Conservation (phyloP, 1,140 invertebrate genomes). For the Lordiphosa collinella region DNA sequence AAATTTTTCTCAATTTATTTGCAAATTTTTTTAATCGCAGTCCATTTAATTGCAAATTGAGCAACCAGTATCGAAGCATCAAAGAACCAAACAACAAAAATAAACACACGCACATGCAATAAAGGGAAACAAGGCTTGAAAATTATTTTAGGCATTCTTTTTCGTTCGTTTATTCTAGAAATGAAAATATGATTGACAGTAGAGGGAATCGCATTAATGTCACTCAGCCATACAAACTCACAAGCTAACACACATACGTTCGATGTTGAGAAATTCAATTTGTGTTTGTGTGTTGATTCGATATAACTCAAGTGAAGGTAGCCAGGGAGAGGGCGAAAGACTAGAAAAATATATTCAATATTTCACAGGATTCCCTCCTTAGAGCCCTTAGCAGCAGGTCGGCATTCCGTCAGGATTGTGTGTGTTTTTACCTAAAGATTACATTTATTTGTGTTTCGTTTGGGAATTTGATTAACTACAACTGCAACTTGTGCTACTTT, state of each 20-base stretch:
- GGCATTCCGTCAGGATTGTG: constrained; percentile 11
- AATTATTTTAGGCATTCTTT: constrained; percentile 38
- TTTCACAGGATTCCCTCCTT: constrained; percentile 33
- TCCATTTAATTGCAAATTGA: constrained; percentile 69
- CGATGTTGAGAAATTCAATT: constrained; percentile 69
- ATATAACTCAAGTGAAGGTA: constrained; percentile 38
- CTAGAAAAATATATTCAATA: constrained; percentile 55
- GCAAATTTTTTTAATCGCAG: constrained; percentile 42
- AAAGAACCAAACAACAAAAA: constrained; percentile 26
- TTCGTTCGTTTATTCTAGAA: constrained; percentile 17
- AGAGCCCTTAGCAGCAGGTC: constrained; percentile 5
- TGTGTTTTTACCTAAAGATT: constrained; percentile 43
- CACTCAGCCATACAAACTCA: constrained; percentile 24
- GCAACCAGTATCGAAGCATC: constrained; percentile 23
- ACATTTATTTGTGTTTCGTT: constrained; percentile 26
- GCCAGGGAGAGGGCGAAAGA: constrained; percentile 12
- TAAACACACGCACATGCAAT: constrained; percentile 19
- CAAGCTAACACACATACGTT: constrained; percentile 9
- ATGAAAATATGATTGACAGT: constrained; percentile 65
- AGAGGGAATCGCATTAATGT: constrained; percentile 64
- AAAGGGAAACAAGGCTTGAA: constrained; percentile 35
- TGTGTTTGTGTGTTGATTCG: constrained; percentile 65
- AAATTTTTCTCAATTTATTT: constrained; percentile 42
- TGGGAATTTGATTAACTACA: constrained; percentile 42
- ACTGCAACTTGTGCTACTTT: constrained; percentile 16